A percentile compares a stretch with the other conserved stretches of the same genome.
Conservation (phyloP, 2,888 invertebrate species). For the Smittia sp. region DNA sequence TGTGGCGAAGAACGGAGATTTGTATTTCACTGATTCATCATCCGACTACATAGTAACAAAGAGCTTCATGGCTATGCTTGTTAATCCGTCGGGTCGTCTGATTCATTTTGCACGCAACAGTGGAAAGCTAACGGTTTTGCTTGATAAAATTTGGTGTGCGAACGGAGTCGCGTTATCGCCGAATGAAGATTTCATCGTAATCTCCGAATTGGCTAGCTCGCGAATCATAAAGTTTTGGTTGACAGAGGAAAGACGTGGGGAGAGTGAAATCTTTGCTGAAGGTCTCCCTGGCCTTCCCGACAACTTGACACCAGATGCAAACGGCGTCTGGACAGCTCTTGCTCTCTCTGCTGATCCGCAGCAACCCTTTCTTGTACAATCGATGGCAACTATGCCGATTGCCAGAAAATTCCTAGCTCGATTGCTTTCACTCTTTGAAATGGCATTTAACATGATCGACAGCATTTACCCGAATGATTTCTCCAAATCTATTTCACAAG, state of each 20-base stretch:
- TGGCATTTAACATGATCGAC: slow-evolving; percentile 63
- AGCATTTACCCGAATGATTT: slow-evolving; percentile 64
- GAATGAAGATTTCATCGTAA: slow-evolving; percentile 76
- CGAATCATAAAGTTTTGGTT: slow-evolving; percentile 74
- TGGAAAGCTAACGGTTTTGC: slow-evolving; percentile 71
- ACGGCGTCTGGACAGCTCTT: slow-evolving; percentile 66
- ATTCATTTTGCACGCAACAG: slow-evolving; percentile 75
- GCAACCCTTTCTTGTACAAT: slow-evolving; percentile 58
- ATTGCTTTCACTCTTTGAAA: slow-evolving; percentile 59
- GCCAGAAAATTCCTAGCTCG: slow-evolving; percentile 66
- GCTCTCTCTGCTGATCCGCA: slow-evolving; percentile 58
- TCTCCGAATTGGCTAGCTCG: slow-evolving; percentile 67
- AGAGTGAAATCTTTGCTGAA: slow-evolving; percentile 73
- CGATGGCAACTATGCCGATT: slow-evolving; percentile 63
- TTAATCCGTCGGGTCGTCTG: slow-evolving; percentile 80
- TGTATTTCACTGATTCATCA: slow-evolving; percentile 87
- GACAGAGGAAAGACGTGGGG: slow-evolving; percentile 75
- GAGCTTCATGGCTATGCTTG: slow-evolving; percentile 63
- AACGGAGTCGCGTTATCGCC: slow-evolving; percentile 84
- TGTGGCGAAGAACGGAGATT: slow-evolving; percentile 72
- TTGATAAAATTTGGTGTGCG: slow-evolving; percentile 76
- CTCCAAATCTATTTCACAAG: slow-evolving; percentile 63
- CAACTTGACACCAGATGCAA: slow-evolving; percentile 58
- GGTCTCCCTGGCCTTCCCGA: slow-evolving; percentile 66
- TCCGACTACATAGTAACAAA: slow-evolving; percentile 71